Evolutionary conservation across 2,888 invertebrate species (phyloP).

Genomic region (Druceiella hillmani): DNA sequence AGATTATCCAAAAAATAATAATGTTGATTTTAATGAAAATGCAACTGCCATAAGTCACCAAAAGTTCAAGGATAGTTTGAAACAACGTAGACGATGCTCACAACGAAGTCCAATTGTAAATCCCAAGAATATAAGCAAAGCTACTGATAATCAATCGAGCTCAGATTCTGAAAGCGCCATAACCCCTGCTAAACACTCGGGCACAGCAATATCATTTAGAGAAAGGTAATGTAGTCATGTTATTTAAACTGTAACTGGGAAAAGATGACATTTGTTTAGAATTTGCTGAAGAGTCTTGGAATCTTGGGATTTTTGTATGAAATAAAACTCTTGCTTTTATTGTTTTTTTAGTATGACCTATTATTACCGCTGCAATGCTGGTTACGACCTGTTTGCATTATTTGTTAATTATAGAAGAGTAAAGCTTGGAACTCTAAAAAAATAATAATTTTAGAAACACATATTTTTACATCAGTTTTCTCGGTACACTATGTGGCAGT

Average conservation of each 20-base stretch:
- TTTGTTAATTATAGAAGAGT: no score
- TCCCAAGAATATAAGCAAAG: conserved; percentile 25
- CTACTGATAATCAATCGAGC: conserved; percentile 56
- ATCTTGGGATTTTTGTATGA: conserved; percentile 23
- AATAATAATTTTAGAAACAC: no score
- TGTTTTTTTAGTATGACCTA: conserved; percentile 13
- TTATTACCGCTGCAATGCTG: conserved; percentile 36
- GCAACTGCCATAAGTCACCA: conserved; percentile 25
- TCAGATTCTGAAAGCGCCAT: conserved; percentile 70
- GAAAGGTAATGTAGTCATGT: conserved; percentile 52
- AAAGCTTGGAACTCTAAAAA: no score
- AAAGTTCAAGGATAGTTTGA: conserved; percentile 36
- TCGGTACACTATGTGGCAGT: no score
- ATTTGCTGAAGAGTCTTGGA: no score
- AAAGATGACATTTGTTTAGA: background rate
- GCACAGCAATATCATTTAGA: conserved; percentile 43
- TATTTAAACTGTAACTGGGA: conserved; percentile 10
- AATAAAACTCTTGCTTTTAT: conserved; percentile 9
- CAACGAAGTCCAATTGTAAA: conserved; percentile 38
- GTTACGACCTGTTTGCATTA: no score
- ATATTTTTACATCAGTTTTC: no score
- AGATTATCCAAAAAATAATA: conserved; percentile 29
- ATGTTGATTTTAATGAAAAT: conserved; percentile 14
- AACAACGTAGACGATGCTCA: conserved; percentile 25
- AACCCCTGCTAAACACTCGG: conserved; percentile 55